Evolutionary conservation across 2,888 invertebrate genomes (phyloP).

Genomic region (Amorpha juglandis): DNA sequence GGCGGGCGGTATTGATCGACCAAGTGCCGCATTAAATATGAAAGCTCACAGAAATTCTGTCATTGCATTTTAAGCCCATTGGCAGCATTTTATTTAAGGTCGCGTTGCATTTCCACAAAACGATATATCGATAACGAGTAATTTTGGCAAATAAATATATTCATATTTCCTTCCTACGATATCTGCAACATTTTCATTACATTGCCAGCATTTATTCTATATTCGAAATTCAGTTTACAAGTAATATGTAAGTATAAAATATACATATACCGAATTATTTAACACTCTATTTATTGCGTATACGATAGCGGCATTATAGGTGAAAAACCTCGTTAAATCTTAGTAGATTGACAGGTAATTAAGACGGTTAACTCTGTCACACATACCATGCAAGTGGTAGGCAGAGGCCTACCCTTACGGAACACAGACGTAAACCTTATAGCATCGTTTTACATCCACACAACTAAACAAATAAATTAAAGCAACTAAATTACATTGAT

Average conservation of each 20-base stretch:
- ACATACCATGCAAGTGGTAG: too few species aligned
- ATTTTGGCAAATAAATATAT: constrained; percentile 9
- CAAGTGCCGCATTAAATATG: constrained; percentile 10
- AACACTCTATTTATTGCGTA: background rate
- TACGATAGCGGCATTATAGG: too few species aligned
- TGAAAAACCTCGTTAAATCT: too few species aligned
- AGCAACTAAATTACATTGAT: background rate
- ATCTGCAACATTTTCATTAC: background rate
- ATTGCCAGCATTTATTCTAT: background rate
- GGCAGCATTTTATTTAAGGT: constrained; percentile 5
- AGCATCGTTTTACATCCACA: background rate
- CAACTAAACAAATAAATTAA: too few species aligned
- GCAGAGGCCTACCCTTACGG: too few species aligned
- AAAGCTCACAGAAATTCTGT: constrained; percentile 8
- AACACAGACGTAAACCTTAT: background rate
- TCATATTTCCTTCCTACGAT: background rate
- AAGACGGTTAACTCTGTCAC: too few species aligned
- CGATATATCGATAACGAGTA: background rate
- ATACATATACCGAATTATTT: too few species aligned
- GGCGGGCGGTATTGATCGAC: background rate
- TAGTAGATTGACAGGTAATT: too few species aligned
- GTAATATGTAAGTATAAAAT: background rate
- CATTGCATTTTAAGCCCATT: constrained; percentile 12
- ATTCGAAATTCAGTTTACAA: background rate
- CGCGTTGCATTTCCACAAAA: constrained; percentile 15